A percentile compares a stretch with the other conserved stretches of the same genome.
Conservation (phyloP, 2,797 vertebrate species). For the Oryzias dopingdopingensis region DNA sequence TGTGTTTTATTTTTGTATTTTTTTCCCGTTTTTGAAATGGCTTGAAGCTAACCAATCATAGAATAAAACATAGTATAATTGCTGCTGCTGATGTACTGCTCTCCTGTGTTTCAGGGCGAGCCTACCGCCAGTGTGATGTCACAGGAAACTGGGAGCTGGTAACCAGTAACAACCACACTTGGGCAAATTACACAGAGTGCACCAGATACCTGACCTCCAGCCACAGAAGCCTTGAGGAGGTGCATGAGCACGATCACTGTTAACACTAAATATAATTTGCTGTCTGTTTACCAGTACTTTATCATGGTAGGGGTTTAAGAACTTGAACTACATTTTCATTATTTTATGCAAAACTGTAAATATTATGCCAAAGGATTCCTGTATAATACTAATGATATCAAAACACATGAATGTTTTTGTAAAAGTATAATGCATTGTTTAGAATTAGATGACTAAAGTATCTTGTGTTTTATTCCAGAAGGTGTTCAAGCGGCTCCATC, state of each 20-base stretch:
- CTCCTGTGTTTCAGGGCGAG: slow-evolving; percentile 71
- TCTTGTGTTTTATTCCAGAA: slow-evolving; percentile 70
- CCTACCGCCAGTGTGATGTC: slow-evolving; percentile 83
- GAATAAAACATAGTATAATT: neutral
- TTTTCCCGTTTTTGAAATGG: too few species aligned
- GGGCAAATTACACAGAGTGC: slow-evolving; percentile 92
- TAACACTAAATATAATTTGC: neutral
- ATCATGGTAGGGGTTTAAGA: too few species aligned
- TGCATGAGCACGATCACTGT: slow-evolving; percentile 35
- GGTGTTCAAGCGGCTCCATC: slow-evolving; percentile 86
- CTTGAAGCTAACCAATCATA: too few species aligned
- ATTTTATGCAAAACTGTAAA: too few species aligned
- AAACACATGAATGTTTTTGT: neutral
- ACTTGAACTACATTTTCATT: too few species aligned
- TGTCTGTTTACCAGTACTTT: too few species aligned
- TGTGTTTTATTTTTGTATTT: too few species aligned
- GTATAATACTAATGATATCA: too few species aligned
- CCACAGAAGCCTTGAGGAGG: slow-evolving; percentile 80
- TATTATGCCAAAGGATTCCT: too few species aligned
- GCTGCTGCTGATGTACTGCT: neutral
- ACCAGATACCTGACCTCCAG: slow-evolving; percentile 80
- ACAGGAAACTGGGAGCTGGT: slow-evolving; percentile 84
- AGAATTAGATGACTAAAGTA: neutral
- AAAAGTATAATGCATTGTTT: neutral
- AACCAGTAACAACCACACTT: slow-evolving; percentile 84